Evolutionary conservation across 1,140 invertebrate species (phyloP).

Genomic region (Drosophila nikananu): DNA sequence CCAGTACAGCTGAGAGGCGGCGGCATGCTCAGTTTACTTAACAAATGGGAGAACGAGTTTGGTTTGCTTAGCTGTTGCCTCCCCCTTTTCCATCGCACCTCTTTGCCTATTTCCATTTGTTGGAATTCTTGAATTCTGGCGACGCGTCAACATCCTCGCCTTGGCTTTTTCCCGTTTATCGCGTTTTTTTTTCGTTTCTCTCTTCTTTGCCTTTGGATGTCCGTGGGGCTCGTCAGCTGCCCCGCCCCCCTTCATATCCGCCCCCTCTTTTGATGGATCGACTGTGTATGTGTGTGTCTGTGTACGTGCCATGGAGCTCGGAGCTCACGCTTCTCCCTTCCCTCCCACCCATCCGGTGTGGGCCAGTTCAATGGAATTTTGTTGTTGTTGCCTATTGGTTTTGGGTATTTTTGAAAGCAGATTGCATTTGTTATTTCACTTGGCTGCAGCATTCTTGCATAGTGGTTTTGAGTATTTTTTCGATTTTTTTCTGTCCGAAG

Average conservation of each 20-base stretch:
- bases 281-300: constrained; percentile 10
- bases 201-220: constrained; percentile 44
- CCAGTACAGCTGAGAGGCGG: constrained; percentile 20
- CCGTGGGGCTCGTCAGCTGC: constrained; percentile 71
- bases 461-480: constrained; percentile 2
- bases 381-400: constrained; percentile 41
- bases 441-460: constrained; percentile 3
- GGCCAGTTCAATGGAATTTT: constrained; percentile 56
- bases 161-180: constrained; percentile 21
- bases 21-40: constrained; percentile 14
- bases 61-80: constrained; percentile 31
- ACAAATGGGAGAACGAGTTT: constrained; percentile 34
- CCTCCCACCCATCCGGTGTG: constrained; percentile 1
- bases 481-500: constrained; percentile 25
- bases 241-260: constrained; percentile 16
- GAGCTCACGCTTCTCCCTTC: constrained; percentile 14
- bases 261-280: constrained; percentile 3
- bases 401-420: constrained; percentile 25
- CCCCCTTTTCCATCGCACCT: neutral
- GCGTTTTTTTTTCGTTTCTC: neutral
- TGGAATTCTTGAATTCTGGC: constrained; percentile 32
- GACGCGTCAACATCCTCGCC: constrained; percentile 45
- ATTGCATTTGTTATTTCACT: constrained; percentile 29
- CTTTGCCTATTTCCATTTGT: constrained; percentile 1
- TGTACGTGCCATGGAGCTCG: constrained; percentile 37